Conservation (phyloP, 2,888 invertebrate species). For the Brachyptera risi region DNA sequence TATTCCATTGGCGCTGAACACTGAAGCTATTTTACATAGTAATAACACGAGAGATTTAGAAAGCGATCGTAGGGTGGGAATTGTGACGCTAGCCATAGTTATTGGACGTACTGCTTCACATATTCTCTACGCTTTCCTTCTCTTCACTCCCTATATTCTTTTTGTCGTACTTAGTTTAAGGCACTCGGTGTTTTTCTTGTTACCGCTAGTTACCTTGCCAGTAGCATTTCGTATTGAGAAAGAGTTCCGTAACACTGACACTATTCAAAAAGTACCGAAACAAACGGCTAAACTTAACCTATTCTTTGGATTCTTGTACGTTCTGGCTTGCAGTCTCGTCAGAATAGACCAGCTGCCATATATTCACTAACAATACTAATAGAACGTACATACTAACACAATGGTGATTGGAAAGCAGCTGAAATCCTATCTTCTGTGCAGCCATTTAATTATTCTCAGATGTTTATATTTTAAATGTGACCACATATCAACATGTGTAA, state of each 20-base stretch:
- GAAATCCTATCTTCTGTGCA: no score
- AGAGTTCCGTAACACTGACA: constrained; percentile 73
- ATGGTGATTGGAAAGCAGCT: no score
- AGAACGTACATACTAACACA: no score
- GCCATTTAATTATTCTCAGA: no score
- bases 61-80: constrained; percentile 82
- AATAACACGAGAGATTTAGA: constrained; percentile 92
- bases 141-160: constrained; percentile 88
- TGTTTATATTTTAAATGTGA: no score
- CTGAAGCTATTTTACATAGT: constrained; percentile 91
- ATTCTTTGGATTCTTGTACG: constrained; percentile 85
- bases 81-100: constrained; percentile 91
- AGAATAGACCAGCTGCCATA: constrained; percentile 28
- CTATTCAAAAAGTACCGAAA: constrained; percentile 77
- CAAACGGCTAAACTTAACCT: constrained; percentile 88
- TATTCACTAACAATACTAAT: constrained; percentile 26
- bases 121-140: constrained; percentile 80
- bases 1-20: constrained; percentile 87
- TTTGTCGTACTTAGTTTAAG: constrained; percentile 82
- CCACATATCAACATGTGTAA: no score
- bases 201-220: constrained; percentile 83
- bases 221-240: constrained; percentile 88
- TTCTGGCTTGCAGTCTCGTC: constrained; percentile 64
- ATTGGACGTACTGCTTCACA: constrained; percentile 89
- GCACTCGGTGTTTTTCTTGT: constrained; percentile 81